Conservation (phyloP, 2,888 invertebrate species). For the Himalopsyche japonica region DNA sequence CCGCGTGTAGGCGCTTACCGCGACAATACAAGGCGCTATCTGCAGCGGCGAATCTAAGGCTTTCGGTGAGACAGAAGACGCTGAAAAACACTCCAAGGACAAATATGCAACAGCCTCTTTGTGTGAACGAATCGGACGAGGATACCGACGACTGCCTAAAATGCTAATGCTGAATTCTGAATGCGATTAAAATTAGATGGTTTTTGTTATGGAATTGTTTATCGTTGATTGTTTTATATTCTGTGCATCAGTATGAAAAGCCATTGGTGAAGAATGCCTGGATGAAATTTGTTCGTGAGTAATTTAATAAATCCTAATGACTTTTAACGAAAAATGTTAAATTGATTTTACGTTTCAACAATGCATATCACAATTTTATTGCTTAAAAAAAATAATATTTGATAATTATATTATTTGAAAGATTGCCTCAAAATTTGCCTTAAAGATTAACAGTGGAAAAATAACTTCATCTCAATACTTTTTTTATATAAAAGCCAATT, state of each 20-base stretch:
- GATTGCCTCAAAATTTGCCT: too few species aligned
- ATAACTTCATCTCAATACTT: too few species aligned
- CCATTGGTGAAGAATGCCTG: background rate
- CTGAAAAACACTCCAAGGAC: background rate
- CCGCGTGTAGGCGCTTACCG: conserved; percentile 8
- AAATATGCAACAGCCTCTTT: background rate
- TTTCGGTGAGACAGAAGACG: background rate
- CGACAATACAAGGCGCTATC: conserved; percentile 27
- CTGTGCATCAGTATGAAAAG: background rate
- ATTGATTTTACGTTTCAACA: too few species aligned
- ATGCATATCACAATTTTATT: too few species aligned
- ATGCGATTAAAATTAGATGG: background rate
- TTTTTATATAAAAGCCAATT: too few species aligned
- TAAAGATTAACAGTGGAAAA: too few species aligned
- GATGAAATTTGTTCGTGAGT: too few species aligned
- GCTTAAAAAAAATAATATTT: too few species aligned
- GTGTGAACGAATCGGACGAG: background rate
- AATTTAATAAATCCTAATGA: too few species aligned
- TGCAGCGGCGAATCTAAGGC: conserved; percentile 23
- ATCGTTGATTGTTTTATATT: background rate
- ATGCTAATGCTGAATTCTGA: background rate
- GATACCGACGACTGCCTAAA: background rate
- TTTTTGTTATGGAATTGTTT: background rate
- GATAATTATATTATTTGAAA: too few species aligned
- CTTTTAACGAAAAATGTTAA: too few species aligned